These are phyloP conservation scores for Nylanderia fulva DNA, from an alignment of 1,140 invertebrate genomes.

Conservation along the genomic window DNA sequence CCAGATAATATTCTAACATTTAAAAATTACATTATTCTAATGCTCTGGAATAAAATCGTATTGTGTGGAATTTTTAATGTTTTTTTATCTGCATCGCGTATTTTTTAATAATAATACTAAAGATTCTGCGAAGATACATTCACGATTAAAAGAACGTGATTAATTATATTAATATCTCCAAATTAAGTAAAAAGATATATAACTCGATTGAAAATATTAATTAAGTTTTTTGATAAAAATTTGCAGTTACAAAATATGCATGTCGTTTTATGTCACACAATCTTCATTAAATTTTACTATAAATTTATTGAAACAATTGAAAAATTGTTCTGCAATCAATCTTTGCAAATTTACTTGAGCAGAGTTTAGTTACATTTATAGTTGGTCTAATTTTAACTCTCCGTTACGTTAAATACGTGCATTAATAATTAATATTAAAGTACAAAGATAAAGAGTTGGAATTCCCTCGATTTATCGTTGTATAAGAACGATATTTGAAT, in stretches of 20 bases:
- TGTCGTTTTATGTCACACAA: too few relatives aligned
- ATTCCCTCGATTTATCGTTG: background rate
- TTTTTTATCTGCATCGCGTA: background rate
- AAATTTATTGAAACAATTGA: too few relatives aligned
- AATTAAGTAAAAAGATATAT: too few relatives aligned
- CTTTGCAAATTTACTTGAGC: background rate
- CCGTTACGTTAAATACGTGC: background rate
- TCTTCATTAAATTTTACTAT: too few relatives aligned
- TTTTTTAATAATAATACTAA: background rate
- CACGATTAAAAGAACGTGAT: background rate
- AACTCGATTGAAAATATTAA: too few relatives aligned
- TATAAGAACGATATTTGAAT: background rate
- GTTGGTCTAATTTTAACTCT: background rate
- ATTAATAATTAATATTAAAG: background rate
- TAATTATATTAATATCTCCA: background rate
- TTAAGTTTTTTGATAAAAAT: too few relatives aligned
- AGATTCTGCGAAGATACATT: background rate
- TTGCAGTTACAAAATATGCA: too few relatives aligned
- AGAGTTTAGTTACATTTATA: background rate
- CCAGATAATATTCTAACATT: background rate
- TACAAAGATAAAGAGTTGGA: background rate
- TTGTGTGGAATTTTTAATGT: background rate
- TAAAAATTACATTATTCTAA: background rate
- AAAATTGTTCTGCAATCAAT: background rate
- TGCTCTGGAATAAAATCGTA: background rate